A percentile compares a stretch with the other conserved stretches of the same genome.
Conservation (phyloP, 2,113 vertebrate species). For the Greenwoodochromis staneri region DNA sequence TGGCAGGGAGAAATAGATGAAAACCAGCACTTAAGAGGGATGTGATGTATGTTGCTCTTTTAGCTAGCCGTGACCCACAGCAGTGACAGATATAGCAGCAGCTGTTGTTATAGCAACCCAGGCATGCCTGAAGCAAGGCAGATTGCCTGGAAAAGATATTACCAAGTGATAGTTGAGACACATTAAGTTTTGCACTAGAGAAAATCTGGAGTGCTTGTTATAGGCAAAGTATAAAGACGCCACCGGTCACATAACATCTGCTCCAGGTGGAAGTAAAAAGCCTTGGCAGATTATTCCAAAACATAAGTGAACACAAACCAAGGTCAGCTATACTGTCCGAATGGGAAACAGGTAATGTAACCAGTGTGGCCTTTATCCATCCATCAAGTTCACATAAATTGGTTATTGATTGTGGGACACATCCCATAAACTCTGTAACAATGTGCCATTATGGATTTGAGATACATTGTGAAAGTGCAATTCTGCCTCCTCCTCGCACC, state of each 20-base stretch:
- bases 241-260: not conserved
- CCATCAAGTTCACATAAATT: conserved; percentile 55
- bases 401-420: conserved; percentile 57
- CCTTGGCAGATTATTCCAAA: not conserved
- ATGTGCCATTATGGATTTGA: conserved; percentile 12
- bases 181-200: not conserved
- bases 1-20: not conserved
- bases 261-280: not conserved
- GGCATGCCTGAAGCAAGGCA: conserved; percentile 21
- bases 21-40: not conserved
- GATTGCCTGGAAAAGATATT: conserved; percentile 14
- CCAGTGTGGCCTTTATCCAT: conserved; percentile 6
- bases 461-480: not conserved
- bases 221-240: not conserved
- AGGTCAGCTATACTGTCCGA: not conserved
- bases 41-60: conserved; percentile 48
- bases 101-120: conserved; percentile 63
- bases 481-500: not conserved
- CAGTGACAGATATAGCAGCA: conserved; percentile 48
- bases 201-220: not conserved
- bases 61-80: conserved; percentile 35
- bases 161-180: not conserved
- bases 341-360: not conserved
- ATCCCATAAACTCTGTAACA: conserved; percentile 34
- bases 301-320: not conserved